Base-by-base conservation (phyloP, 2,888 invertebrate genomes). In the Cryptocephalus primarius region DNA sequence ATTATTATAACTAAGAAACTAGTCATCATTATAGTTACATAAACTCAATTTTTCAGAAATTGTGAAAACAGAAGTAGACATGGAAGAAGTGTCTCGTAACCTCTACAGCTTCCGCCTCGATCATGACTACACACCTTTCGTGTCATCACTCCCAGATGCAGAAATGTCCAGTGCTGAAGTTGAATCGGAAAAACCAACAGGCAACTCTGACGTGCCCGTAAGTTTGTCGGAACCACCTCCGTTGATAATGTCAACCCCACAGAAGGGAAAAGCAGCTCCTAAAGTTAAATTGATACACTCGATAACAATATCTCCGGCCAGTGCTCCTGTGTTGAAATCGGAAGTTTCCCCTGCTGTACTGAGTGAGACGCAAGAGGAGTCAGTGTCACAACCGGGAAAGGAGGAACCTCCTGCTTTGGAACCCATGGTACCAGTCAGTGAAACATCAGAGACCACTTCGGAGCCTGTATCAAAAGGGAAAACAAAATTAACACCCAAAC, bases 121-220 rank as follows among this genome's bases (percentile, higher is more conserved):
- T 66, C 88, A 89, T 62, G 88, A 88, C 62, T 88, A 88, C 56
- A 88, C 88, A 40, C 77, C 81, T 40, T 75, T 80, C 34, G 81
- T 77, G 33, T 82, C 83, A n/a, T n/a, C n/a, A n/a, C n/a, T n/a
- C 47, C 80, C 83, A 32, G 77, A 77, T 32, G n/a, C 4, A 6
- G 14, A 32, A 13, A 36, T 34, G 12, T 8, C 13, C 33, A 63
- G 46, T 42, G 62, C 62, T 39, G 58, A 58, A n/a, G 69, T 70
- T 56, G 70, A 70, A 54, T 50, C 70, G 42, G 69, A 62, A 8
- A 65, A 69, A 58, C 68, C 70, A 2, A 56, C 70, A 32, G 68
- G 68, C 50, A 65, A 68, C 46, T 50, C 69, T 4, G 67, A 69
- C 53, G 67, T 66, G 8, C 58, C 56, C 32, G 39, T 45, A 4